Conservation (phyloP, 2,113 vertebrate genomes). For the Cyrtonyx montezumae region DNA sequence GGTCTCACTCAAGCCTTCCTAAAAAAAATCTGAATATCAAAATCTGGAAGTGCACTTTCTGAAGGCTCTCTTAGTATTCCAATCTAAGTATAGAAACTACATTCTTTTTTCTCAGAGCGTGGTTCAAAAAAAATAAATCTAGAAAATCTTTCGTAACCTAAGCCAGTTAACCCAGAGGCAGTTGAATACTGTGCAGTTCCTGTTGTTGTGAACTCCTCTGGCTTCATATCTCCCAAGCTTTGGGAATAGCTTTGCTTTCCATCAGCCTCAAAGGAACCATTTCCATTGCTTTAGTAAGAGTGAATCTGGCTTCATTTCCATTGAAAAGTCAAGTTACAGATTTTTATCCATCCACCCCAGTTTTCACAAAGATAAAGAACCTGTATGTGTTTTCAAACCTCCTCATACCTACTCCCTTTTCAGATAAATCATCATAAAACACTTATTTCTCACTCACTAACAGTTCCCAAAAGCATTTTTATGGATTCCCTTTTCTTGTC, state of each 20-base stretch:
- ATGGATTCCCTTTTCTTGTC: not conserved
- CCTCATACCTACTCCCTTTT: not conserved
- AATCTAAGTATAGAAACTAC: not conserved
- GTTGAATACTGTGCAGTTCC: not conserved
- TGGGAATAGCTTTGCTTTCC: not conserved
- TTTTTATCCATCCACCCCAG: not conserved
- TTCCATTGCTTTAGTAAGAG: not conserved
- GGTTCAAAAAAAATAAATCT: not conserved
- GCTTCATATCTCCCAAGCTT: not conserved
- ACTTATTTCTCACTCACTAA: not conserved
- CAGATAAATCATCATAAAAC: not conserved
- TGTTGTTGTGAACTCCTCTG: not conserved
- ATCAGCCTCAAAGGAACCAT: not conserved
- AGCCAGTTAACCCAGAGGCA: not conserved
- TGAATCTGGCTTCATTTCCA: not conserved
- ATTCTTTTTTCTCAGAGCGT: not conserved
- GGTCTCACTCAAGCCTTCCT: not conserved
- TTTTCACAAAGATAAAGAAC: not conserved
- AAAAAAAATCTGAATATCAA: not conserved
- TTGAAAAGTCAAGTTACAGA: not conserved
- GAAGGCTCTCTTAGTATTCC: not conserved
- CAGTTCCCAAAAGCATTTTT: not conserved
- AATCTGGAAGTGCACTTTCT: not conserved
- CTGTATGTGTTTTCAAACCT: too few relatives aligned
- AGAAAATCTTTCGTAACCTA: not conserved